Evolutionary conservation across 2,888 invertebrate genomes (phyloP), one percentile per base, ranked within the genome.

Genomic region (Arrhopalites spinosus): DNA sequence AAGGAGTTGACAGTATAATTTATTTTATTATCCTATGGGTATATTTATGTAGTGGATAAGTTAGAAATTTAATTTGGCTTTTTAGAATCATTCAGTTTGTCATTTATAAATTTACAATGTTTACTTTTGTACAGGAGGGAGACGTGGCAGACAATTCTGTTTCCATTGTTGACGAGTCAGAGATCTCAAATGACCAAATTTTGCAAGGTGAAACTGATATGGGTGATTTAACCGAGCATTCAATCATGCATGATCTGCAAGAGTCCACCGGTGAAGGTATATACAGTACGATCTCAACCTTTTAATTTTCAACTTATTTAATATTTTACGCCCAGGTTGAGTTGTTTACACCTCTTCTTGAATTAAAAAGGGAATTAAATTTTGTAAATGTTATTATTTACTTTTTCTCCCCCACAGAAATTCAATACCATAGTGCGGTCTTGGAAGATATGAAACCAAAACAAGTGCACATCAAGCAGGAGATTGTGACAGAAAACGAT

Each of bases 401-500:
- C 45, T 64, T 64, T 11, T n/a, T n/a, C n/a, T n/a, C n/a, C n/a
- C n/a, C n/a, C n/a, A n/a, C 43, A 61, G 76, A 86, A 83, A 81
- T 87, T 72, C 73, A 86, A 82, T 81, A 87, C 74, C 77, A 78
- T 29, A 85, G 86, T 77, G 50, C 67, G 64, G 68, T 78, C n/a
- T 27, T 61, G 20, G 77, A 81, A 17, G 79, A 81, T 25, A 77
- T 76, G 25, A 79, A 78, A 45, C 75, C 73, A 25, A 82, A 79
- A 68, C 78, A 77, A 64, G 30, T 66, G 86, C 87, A 77, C 83
- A 88, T 8, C 87, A 89, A 83, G 73, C 83, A 85, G 82, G 81
- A 82, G 79, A 83, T 84, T 79, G 84, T 87, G 81, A 86, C 84
- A 69, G 83, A 86, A 83, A 90, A 90, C 82, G 93, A 93, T 78